Conservation (phyloP, 92 coral and sea anemone genomes). For the Epizoanthus fatuus region DNA sequence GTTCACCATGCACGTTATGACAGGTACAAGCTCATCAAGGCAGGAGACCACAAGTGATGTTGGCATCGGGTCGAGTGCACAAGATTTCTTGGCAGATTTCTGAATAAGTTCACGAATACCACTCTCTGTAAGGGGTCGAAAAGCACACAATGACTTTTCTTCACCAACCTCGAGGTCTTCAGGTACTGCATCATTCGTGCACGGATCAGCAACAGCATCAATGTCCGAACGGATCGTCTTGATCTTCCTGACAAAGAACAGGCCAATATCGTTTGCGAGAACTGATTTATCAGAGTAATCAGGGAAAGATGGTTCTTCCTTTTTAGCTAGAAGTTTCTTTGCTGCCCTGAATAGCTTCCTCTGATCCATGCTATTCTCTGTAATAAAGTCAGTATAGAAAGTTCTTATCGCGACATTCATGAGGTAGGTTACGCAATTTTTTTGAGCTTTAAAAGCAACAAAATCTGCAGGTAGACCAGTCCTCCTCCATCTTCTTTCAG, state of each 20-base stretch:
- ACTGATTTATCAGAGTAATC: constrained; percentile 11
- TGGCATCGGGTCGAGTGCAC: constrained; percentile 32
- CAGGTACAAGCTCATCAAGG: background rate
- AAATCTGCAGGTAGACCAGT: no score
- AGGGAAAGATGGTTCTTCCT: no score
- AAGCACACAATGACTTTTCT: background rate
- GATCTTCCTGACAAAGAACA: constrained; percentile 28
- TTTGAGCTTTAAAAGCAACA: no score
- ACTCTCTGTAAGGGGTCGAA: background rate
- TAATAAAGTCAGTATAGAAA: no score
- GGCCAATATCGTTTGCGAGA: constrained; percentile 23
- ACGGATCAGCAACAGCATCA: constrained; percentile 9
- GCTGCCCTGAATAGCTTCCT: no score
- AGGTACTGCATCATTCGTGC: background rate
- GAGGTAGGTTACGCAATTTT: no score
- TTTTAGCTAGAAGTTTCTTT: no score
- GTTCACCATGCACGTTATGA: no score
- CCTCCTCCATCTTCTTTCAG: no score
- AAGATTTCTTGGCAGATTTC: constrained; percentile 8
- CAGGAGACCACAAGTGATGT: constrained; percentile 15
- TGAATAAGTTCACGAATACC: background rate
- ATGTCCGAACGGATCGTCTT: background rate
- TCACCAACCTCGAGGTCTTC: background rate
- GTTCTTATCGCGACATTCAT: no score
- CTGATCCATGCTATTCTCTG: no score